Evolutionary conservation across 2,113 vertebrate species (phyloP), one percentile per base, ranked within the genome.

Genomic region (Melanocharis versteri): DNA sequence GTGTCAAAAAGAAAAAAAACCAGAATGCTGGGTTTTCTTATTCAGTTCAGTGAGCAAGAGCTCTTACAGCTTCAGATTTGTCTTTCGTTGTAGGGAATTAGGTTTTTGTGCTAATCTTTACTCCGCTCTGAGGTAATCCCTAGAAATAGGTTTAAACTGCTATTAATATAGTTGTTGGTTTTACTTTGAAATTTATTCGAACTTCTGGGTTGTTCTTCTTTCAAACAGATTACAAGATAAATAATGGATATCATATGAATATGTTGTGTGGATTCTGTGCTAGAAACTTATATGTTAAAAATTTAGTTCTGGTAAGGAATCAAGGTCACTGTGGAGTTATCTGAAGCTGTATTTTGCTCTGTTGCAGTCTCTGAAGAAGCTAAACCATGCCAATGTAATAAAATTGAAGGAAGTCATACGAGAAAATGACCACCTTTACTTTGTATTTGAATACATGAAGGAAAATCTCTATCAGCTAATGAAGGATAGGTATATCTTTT

Each of bases 401-500:
- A 99, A 99, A 96, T 93, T 99, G 78, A 99, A 99, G 97, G 99
- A 99, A 98, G 99, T 99, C 39, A 99, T 99, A 97, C 97, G 99
- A 97, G 99, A 99, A 98, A 99, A 99, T 80, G 99, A 99, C 94
- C 99, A 99, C 72, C 99, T 99, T 90, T 99, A 99, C 97, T 99
- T 99, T 97, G 98, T 99, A 73, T 99, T 99, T 98, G 99, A 99
- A 95, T 99, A 99, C 95, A 99, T 99, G 99, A 99, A 99, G 97
- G 99, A 99, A 97, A 99, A 99, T 88, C 99, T 99, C 54, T 99
- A 99, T 97, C 99, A 99, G 93, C 98, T 99, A 75, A 99, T 99
- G 99, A 99, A 99, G 96, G 99, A 99, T 97, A 99, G 99, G 99
- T 99, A 98, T 89, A 97, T 91, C 47, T 86, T 24, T 88, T 92